These are phyloP conservation scores for Muscicapa comitata DNA, from an alignment of 2,797 vertebrate species.

Conservation along the genomic window DNA sequence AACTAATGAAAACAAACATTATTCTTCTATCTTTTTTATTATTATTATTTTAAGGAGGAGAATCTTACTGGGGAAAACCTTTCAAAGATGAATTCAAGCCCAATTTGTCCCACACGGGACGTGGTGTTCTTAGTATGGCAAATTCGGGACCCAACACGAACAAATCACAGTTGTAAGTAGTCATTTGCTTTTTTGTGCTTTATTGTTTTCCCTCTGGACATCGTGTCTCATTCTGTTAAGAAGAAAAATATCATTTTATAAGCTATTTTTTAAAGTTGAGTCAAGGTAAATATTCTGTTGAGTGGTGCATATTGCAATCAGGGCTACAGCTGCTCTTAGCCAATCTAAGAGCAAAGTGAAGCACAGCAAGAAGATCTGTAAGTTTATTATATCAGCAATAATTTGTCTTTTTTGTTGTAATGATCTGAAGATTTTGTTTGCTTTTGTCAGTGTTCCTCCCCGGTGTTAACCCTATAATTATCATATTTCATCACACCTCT, in stretches of 20 bases:
- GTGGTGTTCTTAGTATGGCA: conserved; percentile 96
- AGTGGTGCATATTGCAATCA: neutral
- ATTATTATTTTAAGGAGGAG: conserved; percentile 81
- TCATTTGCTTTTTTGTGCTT: neutral
- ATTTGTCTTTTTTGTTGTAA: neutral
- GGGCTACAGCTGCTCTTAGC: neutral
- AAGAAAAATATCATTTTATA: neutral
- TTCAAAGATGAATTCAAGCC: conserved; percentile 94
- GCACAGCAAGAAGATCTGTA: neutral
- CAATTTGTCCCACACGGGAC: conserved; percentile 92
- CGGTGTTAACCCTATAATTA: neutral
- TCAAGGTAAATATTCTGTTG: neutral
- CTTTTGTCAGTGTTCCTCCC: neutral
- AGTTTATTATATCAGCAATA: neutral
- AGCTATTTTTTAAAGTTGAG: neutral
- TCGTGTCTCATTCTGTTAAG: conserved; percentile 2
- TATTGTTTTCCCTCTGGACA: conserved; percentile 6
- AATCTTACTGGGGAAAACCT: conserved; percentile 92
- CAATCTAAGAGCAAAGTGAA: neutral
- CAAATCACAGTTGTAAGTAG: conserved; percentile 97
- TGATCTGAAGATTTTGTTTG: neutral
- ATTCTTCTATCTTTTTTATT: neutral
- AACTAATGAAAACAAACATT: neutral
- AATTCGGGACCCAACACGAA: conserved; percentile 96
- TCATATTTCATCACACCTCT: neutral